Evolutionary conservation across 2,797 vertebrate species (phyloP).

Genomic region (Malacoraja senta): DNA sequence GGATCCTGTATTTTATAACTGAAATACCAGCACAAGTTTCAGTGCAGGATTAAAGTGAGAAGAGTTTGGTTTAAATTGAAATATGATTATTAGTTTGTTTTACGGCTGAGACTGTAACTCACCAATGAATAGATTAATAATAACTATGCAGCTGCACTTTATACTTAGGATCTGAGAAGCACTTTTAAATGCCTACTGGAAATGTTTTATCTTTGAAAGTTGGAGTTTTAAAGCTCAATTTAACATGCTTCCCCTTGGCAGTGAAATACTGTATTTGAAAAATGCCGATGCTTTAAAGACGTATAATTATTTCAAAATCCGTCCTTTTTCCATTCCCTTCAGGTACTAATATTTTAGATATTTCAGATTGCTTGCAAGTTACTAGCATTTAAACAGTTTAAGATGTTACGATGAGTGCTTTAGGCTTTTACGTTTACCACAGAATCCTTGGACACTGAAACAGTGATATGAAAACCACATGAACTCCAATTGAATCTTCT

Average conservation of each 20-base stretch:
- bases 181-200: constrained; percentile 13
- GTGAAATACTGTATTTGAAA: constrained; percentile 41
- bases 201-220: constrained; percentile 35
- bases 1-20: background rate
- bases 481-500: constrained; percentile 55
- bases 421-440: constrained; percentile 61
- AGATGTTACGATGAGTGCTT: constrained; percentile 68
- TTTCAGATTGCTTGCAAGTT: constrained; percentile 49
- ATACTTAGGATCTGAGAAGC: background rate
- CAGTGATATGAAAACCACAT: constrained; percentile 51
- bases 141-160: background rate
- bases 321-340: constrained; percentile 35
- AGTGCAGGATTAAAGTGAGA: constrained; percentile 3
- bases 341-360: constrained; percentile 49
- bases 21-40: background rate
- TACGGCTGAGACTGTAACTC: background rate
- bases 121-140: constrained; percentile 10
- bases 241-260: constrained; percentile 42
- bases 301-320: constrained; percentile 31
- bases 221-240: constrained; percentile 40
- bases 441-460: constrained; percentile 66
- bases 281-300: constrained; percentile 35
- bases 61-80: background rate
- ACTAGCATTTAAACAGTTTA: constrained; percentile 59
- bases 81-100: background rate